A percentile compares a stretch with the other conserved stretches of the same genome.
These are phyloP conservation scores for Urocitellus parryii DNA, from an alignment of 2,113 vertebrate genomes.

Conservation along the genomic window DNA sequence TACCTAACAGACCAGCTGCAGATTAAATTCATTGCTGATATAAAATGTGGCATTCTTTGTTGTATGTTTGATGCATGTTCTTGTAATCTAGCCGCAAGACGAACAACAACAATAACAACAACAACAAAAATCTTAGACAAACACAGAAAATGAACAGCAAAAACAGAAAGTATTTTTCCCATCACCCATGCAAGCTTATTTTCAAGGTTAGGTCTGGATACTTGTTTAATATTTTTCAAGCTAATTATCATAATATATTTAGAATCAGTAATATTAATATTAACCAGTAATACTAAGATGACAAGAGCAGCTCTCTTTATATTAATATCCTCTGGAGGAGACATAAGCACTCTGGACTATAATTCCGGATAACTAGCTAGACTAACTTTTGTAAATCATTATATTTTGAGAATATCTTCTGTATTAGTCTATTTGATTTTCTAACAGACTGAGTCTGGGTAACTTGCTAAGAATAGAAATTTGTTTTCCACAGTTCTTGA, in stretches of 20 bases:
- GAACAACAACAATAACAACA: not conserved
- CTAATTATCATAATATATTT: not conserved
- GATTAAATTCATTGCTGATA: not conserved
- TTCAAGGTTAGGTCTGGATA: not conserved
- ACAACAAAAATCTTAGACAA: not conserved
- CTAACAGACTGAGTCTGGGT: not conserved
- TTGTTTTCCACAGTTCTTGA: not conserved
- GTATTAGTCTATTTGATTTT: not conserved
- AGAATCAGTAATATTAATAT: not conserved
- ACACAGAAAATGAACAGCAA: not conserved
- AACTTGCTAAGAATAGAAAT: not conserved
- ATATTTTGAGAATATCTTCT: not conserved
- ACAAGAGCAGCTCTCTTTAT: not conserved
- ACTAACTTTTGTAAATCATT: not conserved
- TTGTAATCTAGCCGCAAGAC: not conserved
- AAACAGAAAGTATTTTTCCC: not conserved
- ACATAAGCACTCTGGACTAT: not conserved
- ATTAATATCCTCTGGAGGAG: not conserved
- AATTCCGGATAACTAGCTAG: not conserved
- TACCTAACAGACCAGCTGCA: not conserved
- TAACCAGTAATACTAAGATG: not conserved
- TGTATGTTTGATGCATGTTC: not conserved
- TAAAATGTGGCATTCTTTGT: not conserved
- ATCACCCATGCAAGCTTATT: not conserved
- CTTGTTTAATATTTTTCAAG: not conserved